phyloP scores from a whole-genome alignment of 2,888 invertebrate genomes.

The Formica aserva region DNA sequence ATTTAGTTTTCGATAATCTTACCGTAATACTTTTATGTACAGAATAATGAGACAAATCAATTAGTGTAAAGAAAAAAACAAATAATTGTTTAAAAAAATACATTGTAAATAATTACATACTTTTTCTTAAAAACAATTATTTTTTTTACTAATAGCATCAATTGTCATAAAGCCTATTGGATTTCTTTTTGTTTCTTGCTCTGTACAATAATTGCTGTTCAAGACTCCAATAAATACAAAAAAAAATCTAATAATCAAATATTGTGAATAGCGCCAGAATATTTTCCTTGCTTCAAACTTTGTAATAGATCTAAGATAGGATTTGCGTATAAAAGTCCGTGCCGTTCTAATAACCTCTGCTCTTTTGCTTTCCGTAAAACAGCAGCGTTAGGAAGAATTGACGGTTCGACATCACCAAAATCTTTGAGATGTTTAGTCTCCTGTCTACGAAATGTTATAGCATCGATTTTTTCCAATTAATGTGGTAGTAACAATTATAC shows the following conservation, averaged over 20 bases:
- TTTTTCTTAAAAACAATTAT: no score
- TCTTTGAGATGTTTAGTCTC: constrained; percentile 4
- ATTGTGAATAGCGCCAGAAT: constrained; percentile 55
- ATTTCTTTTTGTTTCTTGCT: constrained; percentile 24
- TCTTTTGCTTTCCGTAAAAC: constrained; percentile 61
- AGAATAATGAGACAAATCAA: no score
- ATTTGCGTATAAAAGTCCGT: constrained; percentile 46
- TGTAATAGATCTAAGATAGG: constrained; percentile 50
- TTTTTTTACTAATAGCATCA: constrained; percentile 61
- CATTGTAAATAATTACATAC: no score
- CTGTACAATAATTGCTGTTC: constrained; percentile 27
- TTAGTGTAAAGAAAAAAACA: no score
- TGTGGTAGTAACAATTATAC: constrained; percentile 49
- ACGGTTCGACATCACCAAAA: constrained; percentile 43
- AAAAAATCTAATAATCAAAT: constrained; percentile 53
- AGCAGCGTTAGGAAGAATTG: constrained; percentile 48
- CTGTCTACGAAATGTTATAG: constrained; percentile 55
- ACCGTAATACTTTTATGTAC: no score
- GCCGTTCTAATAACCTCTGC: constrained; percentile 52
- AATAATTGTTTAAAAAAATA: no score
- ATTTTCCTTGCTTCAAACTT: constrained; percentile 41
- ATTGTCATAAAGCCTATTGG: constrained; percentile 40
- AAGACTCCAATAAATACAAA: constrained; percentile 32
- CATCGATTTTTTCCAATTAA: constrained; percentile 54
- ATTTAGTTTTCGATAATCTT: no score